Evolutionary conservation across 2,888 invertebrate species (phyloP).

Genomic region (Tetramorium bicarinatum): DNA sequence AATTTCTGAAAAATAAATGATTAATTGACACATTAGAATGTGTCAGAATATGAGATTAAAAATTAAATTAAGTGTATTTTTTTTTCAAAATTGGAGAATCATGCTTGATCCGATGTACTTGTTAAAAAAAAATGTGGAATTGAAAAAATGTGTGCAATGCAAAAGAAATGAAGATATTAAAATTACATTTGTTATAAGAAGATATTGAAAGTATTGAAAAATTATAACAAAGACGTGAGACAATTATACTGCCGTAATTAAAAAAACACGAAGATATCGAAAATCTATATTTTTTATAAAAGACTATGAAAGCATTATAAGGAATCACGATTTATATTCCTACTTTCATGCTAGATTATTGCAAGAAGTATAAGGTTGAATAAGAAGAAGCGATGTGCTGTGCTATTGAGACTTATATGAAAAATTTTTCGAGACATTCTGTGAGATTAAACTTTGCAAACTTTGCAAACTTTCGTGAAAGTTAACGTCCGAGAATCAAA

Average conservation of each 20-base stretch:
- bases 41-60: not conserved
- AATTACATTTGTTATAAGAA: not conserved
- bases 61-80: not conserved
- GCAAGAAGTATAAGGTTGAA: not conserved
- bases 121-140: not conserved
- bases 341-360: not conserved
- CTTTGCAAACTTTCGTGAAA: not conserved
- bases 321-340: not conserved
- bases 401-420: slow-evolving; percentile 9
- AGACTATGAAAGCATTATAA: not conserved
- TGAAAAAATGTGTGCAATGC: not conserved
- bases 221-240: not conserved
- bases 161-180: not conserved
- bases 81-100: not conserved
- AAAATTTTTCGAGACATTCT: slow-evolving; percentile 12
- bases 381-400: not conserved
- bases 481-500: not conserved
- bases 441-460: slow-evolving; percentile 12
- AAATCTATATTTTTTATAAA: not conserved
- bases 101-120: not conserved
- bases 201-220: not conserved
- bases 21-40: not conserved
- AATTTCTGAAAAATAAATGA: not conserved
- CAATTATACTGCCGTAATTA: not conserved
- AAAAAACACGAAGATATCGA: not conserved